Evolutionary conservation across 2,113 vertebrate genomes (phyloP).

Genomic region (Camelus dromedarius): DNA sequence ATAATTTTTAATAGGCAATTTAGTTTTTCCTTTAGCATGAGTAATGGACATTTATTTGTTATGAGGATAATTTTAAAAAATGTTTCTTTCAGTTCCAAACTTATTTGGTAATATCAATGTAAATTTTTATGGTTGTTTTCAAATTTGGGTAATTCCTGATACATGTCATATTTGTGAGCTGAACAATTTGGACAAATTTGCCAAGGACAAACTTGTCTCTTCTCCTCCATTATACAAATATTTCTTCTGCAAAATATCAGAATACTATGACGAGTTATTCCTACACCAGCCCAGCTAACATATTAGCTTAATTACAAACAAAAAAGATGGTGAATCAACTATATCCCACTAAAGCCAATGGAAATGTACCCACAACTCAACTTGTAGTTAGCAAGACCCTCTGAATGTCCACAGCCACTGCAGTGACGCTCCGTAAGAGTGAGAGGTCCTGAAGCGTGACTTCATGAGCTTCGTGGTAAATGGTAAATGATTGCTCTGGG

Average conservation of each 20-base stretch:
- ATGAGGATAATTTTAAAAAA: slow-evolving; percentile 51
- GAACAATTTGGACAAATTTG: background rate
- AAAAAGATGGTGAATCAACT: background rate
- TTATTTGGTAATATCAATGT: background rate
- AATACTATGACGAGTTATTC: background rate
- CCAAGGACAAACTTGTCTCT: background rate
- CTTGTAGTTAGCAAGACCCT: background rate
- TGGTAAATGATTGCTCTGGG: background rate
- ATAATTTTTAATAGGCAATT: background rate
- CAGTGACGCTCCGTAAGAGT: background rate
- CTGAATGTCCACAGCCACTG: background rate
- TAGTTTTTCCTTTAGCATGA: background rate
- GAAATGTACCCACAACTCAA: background rate
- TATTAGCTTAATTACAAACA: background rate
- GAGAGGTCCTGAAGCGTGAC: background rate
- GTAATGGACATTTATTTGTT: background rate
- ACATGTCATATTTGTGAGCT: background rate
- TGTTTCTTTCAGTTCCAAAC: background rate
- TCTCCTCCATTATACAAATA: background rate
- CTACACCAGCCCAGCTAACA: background rate
- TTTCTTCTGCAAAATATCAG: background rate
- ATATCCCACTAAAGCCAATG: background rate
- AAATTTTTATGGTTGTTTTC: background rate
- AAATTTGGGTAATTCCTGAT: background rate
- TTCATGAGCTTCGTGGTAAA: background rate